Conservation (phyloP, 2,113 vertebrate species). For the Budorcas taxicolor region DNA sequence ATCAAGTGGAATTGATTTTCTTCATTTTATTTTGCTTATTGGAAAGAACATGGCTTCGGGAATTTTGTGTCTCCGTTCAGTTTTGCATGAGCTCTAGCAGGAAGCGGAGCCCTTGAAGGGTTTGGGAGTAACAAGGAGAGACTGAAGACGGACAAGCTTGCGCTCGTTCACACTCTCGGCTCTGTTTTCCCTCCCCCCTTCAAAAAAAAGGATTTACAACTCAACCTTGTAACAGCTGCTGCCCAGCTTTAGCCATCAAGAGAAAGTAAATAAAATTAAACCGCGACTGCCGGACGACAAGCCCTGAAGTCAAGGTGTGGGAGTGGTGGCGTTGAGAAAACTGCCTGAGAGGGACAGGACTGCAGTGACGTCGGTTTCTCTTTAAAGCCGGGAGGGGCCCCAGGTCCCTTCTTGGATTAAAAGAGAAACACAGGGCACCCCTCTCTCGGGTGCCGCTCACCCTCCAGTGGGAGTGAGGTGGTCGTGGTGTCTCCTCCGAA, state of each 20-base stretch:
- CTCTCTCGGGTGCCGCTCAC: not conserved
- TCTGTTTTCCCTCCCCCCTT: constrained; percentile 61
- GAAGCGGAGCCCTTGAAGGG: constrained; percentile 39
- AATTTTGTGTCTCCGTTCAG: constrained; percentile 53
- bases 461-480: not conserved
- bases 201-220: constrained; percentile 81
- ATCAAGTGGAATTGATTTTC: not conserved
- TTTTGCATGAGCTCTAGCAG: constrained; percentile 49
- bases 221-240: constrained; percentile 78
- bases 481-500: not conserved
- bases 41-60: constrained; percentile 60
- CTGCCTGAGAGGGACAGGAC: not conserved
- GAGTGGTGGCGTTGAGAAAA: constrained; percentile 34
- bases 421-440: not conserved
- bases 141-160: constrained; percentile 15
- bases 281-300: constrained; percentile 41
- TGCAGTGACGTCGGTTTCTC: not conserved
- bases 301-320: constrained; percentile 69
- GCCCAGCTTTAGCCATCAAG: constrained; percentile 71
- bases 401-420: constrained; percentile 37
- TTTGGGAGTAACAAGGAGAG: constrained; percentile 65
- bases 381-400: constrained; percentile 5
- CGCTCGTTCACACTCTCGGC: not conserved
- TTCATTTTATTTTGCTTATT: constrained; percentile 16
- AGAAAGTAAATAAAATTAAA: constrained; percentile 80